These are phyloP conservation scores for Synergus itoensis DNA, from an alignment of 2,888 invertebrate genomes.

Conservation along the genomic window DNA sequence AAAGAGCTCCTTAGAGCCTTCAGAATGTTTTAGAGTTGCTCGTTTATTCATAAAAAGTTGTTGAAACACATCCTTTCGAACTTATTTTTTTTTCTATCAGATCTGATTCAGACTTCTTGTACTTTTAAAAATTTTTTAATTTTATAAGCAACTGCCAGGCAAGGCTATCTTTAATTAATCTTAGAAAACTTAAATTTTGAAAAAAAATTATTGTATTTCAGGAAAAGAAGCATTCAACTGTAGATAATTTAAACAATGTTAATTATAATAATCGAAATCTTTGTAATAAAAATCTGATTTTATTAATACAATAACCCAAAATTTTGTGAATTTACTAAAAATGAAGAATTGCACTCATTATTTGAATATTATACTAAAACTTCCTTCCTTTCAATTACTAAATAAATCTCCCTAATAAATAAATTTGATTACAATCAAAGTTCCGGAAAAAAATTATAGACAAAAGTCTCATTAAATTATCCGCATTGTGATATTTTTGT, in stretches of 20 bases:
- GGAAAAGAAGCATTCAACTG: background rate
- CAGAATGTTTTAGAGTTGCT: slow-evolving; percentile 66
- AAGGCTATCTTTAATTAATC: background rate
- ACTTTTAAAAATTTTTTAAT: background rate
- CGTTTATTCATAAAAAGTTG: slow-evolving; percentile 46
- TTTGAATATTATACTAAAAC: background rate
- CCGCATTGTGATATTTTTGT: background rate
- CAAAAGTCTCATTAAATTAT: background rate
- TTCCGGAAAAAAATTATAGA: background rate
- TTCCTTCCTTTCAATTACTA: background rate
- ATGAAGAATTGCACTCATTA: background rate
- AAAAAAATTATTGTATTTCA: background rate
- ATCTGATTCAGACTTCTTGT: slow-evolving; percentile 36
- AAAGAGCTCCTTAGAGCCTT: slow-evolving; percentile 59
- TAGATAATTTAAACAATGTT: background rate
- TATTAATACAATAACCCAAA: background rate
- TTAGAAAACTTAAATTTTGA: background rate
- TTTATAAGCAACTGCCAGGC: background rate
- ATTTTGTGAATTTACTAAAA: background rate
- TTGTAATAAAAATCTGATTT: too few relatives aligned
- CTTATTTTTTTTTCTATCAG: slow-evolving; percentile 37
- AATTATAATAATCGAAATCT: background rate
- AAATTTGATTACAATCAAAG: background rate
- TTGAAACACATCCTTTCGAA: background rate
- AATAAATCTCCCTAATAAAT: background rate